phyloP scores from a whole-genome alignment of 2,113 vertebrate genomes.

The Paraplagusia blochii region DNA sequence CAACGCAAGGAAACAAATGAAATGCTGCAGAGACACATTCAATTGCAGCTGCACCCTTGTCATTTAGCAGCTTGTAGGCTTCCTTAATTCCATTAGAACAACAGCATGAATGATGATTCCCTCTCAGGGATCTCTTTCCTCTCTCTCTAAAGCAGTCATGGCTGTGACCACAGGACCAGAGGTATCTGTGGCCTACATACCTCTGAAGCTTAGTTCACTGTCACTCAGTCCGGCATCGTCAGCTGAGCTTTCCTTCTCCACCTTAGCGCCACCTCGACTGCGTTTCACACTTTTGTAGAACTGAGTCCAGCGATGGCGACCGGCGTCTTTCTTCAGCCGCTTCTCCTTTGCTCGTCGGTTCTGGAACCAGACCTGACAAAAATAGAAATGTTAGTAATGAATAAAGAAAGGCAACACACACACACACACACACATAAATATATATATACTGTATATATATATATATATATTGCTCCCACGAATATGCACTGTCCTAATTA shows the following conservation, averaged over 20 bases:
- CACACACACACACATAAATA: too few species aligned
- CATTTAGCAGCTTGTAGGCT: slow-evolving; percentile 41
- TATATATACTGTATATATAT: too few species aligned
- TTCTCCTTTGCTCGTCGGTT: slow-evolving; percentile 97
- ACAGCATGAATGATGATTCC: slow-evolving; percentile 30
- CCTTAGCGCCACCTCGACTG: slow-evolving; percentile 83
- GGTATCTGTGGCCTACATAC: slow-evolving; percentile 66
- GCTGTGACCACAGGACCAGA: not conserved
- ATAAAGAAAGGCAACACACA: not conserved
- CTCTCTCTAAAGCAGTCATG: slow-evolving; percentile 7
- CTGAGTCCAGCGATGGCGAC: slow-evolving; percentile 97
- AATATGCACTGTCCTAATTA: too few species aligned
- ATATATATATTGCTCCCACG: too few species aligned
- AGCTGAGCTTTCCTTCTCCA: slow-evolving; percentile 93
- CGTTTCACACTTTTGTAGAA: slow-evolving; percentile 96
- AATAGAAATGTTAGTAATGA: not conserved
- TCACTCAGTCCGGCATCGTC: slow-evolving; percentile 96
- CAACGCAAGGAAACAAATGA: slow-evolving; percentile 30
- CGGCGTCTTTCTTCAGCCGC: slow-evolving; percentile 94
- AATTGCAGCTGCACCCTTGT: slow-evolving; percentile 17
- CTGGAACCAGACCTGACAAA: slow-evolving; percentile 94
- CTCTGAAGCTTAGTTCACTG: slow-evolving; percentile 96
- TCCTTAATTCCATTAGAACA: slow-evolving; percentile 27
- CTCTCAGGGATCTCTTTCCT: slow-evolving; percentile 20
- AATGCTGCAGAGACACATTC: slow-evolving; percentile 38